Evolutionary conservation across 2,113 vertebrate species (phyloP).

Genomic region (Mola mola): DNA sequence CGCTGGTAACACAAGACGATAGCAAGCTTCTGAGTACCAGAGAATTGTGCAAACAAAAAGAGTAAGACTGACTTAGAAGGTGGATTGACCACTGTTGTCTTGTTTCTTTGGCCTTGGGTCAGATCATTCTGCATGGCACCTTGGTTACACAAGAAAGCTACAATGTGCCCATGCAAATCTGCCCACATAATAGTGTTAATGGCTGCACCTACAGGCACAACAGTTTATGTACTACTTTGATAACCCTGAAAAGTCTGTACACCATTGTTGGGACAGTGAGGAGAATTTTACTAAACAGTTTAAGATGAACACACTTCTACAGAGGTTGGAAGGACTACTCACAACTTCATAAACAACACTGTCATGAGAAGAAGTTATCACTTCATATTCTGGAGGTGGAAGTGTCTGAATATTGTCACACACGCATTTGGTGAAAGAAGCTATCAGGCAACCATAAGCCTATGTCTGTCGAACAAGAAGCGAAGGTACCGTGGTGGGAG

Average conservation of each 20-base stretch:
- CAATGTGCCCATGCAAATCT: conserved; percentile 54
- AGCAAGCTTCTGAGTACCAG: too few relatives aligned
- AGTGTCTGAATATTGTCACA: not conserved
- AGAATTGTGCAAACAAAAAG: too few relatives aligned
- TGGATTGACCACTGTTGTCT: conserved; percentile 14
- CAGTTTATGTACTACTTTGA: conserved; percentile 14
- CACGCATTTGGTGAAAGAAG: not conserved
- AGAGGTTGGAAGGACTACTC: conserved; percentile 12
- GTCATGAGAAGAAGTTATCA: conserved; percentile 1
- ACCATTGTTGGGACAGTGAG: not conserved
- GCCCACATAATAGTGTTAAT: conserved; percentile 47
- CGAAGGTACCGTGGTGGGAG: conserved; percentile 31
- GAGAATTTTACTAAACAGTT: conserved; percentile 15
- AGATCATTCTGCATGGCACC: conserved; percentile 29
- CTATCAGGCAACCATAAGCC: conserved; percentile 1
- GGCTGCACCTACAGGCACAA: conserved; percentile 21
- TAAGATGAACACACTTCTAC: conserved; percentile 15
- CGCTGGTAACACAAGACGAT: too few relatives aligned
- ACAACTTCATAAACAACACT: conserved; percentile 1
- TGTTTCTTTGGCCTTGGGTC: conserved; percentile 29
- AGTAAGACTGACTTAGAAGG: not conserved
- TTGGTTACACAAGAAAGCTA: conserved; percentile 16
- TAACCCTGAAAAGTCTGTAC: conserved; percentile 22
- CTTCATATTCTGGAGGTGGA: conserved; percentile 2
- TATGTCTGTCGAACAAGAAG: conserved; percentile 22